phyloP scores from a whole-genome alignment of 1,140 invertebrate genomes.

The Mactra quadrangularis region DNA sequence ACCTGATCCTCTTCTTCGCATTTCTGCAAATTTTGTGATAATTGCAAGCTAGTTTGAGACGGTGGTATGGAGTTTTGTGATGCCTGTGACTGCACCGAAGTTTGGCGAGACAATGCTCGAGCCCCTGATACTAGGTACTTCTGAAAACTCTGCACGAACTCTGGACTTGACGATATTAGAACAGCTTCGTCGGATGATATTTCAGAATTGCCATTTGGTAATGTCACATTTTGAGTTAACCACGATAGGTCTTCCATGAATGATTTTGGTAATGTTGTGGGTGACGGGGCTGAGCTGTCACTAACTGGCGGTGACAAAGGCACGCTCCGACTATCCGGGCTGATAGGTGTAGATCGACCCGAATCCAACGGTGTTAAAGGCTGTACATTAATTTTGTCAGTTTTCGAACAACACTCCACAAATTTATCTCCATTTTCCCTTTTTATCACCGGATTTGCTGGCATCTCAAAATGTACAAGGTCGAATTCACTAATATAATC shows the following conservation, averaged over 20 bases:
- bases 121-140: slow-evolving; percentile 69
- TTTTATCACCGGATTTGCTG: slow-evolving; percentile 73
- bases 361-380: slow-evolving; percentile 52
- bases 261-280: slow-evolving; percentile 23
- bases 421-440: slow-evolving; percentile 66
- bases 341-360: slow-evolving; percentile 60
- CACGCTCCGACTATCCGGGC: slow-evolving; percentile 64
- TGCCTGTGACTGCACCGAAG: slow-evolving; percentile 28
- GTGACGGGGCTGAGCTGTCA: slow-evolving; percentile 30
- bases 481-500: slow-evolving; percentile 80
- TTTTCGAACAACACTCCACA: slow-evolving; percentile 61
- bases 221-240: slow-evolving; percentile 69
- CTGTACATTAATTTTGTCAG: slow-evolving; percentile 58
- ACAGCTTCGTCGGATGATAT: slow-evolving; percentile 62
- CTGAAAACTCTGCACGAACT: slow-evolving; percentile 71
- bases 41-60: slow-evolving; percentile 37
- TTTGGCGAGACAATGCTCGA: slow-evolving; percentile 56
- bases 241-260: slow-evolving; percentile 68
- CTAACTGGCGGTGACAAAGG: slow-evolving; percentile 56
- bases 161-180: slow-evolving; percentile 71
- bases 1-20: slow-evolving; percentile 30
- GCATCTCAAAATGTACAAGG: slow-evolving; percentile 75
- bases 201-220: slow-evolving; percentile 57
- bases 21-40: slow-evolving; percentile 48
- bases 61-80: slow-evolving; percentile 49